Evolutionary conservation across 2,797 vertebrate species (phyloP).

Genomic region (Halcyon badia): DNA sequence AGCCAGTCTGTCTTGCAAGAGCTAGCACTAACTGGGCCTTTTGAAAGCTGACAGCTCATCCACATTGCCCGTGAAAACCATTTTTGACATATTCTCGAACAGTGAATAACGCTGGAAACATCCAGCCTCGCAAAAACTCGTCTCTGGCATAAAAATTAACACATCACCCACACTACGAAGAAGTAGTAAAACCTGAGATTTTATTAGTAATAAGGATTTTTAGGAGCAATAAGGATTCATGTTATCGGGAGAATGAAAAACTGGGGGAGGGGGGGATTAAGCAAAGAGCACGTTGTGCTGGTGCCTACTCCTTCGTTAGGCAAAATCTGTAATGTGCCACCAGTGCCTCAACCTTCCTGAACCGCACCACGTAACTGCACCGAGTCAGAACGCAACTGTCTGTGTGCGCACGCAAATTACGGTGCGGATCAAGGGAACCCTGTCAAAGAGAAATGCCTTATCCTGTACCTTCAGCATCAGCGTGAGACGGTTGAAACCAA

Average conservation of each 20-base stretch:
- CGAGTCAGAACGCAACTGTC: accelerated
- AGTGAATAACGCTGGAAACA: neutral
- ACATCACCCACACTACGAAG: neutral
- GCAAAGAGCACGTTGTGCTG: neutral
- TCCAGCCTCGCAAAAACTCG: neutral
- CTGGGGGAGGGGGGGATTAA: neutral
- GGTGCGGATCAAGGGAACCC: neutral
- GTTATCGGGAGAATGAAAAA: neutral
- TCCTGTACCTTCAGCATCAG: accelerated
- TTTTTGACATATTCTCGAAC: neutral
- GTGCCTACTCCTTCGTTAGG: neutral
- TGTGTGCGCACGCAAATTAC: accelerated
- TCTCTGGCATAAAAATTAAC: neutral
- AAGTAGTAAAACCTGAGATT: neutral
- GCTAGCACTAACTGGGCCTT: neutral
- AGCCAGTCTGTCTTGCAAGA: neutral
- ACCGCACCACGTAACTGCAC: accelerated
- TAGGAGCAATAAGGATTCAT: neutral
- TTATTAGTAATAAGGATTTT: neutral
- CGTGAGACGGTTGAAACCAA: accelerated
- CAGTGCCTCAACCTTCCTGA: neutral
- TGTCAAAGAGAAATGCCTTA: neutral
- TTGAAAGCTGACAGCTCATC: neutral
- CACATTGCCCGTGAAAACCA: neutral
- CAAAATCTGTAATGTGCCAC: neutral